phyloP scores from a whole-genome alignment of 2,888 invertebrate genomes.

The Nymphalis polychloros region DNA sequence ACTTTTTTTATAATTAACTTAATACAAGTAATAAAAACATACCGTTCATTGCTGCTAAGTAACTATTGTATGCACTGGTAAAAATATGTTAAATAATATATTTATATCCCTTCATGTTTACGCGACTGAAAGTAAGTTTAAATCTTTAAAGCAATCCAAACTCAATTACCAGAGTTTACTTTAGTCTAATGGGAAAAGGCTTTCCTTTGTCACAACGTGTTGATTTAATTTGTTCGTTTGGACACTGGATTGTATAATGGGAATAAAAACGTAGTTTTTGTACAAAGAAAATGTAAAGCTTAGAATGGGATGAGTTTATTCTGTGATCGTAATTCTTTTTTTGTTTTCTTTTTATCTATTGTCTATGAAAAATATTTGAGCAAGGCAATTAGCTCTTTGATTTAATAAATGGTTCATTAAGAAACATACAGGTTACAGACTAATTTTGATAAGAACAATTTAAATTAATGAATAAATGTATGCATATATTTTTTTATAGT shows the following conservation, averaged over 20 bases:
- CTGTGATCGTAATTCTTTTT: not conserved
- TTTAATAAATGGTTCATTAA: too few relatives aligned
- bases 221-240: constrained; percentile 67
- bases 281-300: constrained; percentile 1
- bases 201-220: constrained; percentile 62
- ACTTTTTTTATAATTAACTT: too few relatives aligned
- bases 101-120: constrained; percentile 50
- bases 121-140: constrained; percentile 58
- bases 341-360: not conserved
- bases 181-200: constrained; percentile 68
- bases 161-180: constrained; percentile 76
- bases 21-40: too few relatives aligned
- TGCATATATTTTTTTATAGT: too few relatives aligned
- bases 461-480: too few relatives aligned
- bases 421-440: too few relatives aligned
- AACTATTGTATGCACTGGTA: too few relatives aligned
- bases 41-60: too few relatives aligned
- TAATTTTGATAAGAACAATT: too few relatives aligned
- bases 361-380: not conserved
- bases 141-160: constrained; percentile 78
- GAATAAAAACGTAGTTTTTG: constrained; percentile 4
- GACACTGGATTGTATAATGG: constrained; percentile 39
- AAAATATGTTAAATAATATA: not conserved
- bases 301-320: not conserved
- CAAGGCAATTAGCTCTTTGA: too few relatives aligned